These are phyloP conservation scores for Aix galericulata DNA, from an alignment of 2,113 vertebrate species.

Conservation along the genomic window DNA sequence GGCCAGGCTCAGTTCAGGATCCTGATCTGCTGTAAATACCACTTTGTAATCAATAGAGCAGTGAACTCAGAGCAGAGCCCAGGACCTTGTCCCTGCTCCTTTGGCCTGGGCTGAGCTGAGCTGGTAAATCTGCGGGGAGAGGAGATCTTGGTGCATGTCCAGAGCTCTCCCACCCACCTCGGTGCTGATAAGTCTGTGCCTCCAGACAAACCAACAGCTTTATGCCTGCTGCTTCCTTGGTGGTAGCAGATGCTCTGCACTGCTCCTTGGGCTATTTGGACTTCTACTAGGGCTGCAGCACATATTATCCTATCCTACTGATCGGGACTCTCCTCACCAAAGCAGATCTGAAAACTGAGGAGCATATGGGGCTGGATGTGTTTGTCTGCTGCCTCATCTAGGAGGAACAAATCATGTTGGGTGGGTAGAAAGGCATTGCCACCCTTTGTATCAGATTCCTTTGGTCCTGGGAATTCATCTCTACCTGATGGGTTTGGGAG, in stretches of 20 bases:
- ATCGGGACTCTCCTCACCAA: neutral
- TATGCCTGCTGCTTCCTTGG: neutral
- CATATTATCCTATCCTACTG: neutral
- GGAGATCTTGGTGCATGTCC: neutral
- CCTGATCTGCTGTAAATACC: neutral
- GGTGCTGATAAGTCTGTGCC: neutral
- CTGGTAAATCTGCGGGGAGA: neutral
- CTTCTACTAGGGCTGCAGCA: neutral
- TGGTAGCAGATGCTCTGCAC: neutral
- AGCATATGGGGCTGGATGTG: neutral
- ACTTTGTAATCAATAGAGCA: neutral
- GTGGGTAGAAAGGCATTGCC: neutral
- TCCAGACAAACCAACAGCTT: neutral
- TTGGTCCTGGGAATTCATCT: neutral
- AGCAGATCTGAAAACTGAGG: neutral
- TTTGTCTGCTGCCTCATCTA: neutral
- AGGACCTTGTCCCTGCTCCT: neutral
- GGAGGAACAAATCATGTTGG: neutral
- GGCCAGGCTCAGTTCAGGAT: neutral
- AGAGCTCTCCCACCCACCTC: rapidly evolving
- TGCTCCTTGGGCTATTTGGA: neutral
- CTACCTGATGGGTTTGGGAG: neutral
- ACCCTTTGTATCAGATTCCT: neutral
- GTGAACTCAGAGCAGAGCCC: neutral
- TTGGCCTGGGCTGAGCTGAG: neutral